Conservation (phyloP, 2,113 vertebrate species). For the Oxyruncus cristatus region DNA sequence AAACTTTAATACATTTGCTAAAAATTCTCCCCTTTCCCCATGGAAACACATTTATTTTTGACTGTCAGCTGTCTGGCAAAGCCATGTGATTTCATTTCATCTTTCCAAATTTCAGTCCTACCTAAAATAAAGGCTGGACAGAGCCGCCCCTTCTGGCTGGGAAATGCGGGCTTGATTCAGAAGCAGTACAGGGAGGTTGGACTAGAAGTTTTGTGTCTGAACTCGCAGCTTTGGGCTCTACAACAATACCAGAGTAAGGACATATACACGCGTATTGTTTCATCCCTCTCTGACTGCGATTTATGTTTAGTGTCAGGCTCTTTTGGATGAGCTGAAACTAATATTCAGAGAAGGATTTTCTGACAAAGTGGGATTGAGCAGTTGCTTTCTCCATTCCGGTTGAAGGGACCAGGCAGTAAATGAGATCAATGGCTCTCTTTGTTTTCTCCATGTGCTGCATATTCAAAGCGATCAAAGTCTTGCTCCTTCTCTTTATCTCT, state of each 20-base stretch:
- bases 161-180: not conserved
- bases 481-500: not conserved
- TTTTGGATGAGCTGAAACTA: not conserved
- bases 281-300: not conserved
- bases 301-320: not conserved
- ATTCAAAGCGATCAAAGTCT: not conserved
- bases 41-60: conserved; percentile 50
- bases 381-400: not conserved
- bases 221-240: not conserved
- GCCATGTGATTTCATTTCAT: conserved; percentile 29
- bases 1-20: conserved; percentile 42
- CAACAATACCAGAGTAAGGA: not conserved
- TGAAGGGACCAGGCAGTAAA: not conserved
- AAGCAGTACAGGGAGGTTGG: not conserved
- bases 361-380: not conserved
- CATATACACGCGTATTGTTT: not conserved
- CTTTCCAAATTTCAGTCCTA: conserved; percentile 19
- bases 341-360: not conserved
- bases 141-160: not conserved
- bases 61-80: conserved; percentile 40
- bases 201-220: not conserved
- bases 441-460: not conserved
- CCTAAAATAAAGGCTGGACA: conserved; percentile 5
- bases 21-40: conserved; percentile 41
- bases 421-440: not conserved